Base-by-base conservation (phyloP, 2,888 invertebrate species). In the Tuta absoluta region DNA sequence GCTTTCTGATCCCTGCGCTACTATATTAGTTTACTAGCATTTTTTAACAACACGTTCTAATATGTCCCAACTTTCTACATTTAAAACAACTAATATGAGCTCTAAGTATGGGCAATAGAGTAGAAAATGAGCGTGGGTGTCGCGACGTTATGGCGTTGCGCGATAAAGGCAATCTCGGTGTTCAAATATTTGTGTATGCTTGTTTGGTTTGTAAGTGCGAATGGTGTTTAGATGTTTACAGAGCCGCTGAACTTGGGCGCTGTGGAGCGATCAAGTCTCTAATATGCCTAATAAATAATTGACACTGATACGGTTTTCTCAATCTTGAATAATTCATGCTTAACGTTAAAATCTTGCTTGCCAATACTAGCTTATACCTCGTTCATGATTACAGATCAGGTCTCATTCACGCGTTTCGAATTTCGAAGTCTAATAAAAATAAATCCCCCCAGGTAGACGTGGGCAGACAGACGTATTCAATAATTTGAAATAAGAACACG, bases 171-270 rank as follows among this genome's bases (percentile, higher is more conserved):
- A 87, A 86, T 86, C 81, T 83, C 77, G 74, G 75, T 79, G 87
- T 86, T 86, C 86, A 87, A 90, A 91, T 90, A 89, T 91, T 91
- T 87, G 86, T 85, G 73, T 86, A 82, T 82, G 82, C 85, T 81
- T 90, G 89, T 89, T 90, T 90, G 85, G 78, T 86, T 87, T 88
- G 89, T 89, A 88, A 90, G 90, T 91, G 89, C 89, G 88, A 91
- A 91, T 91, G 89, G 90, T 87, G 89, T 88, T 89, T 86, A 86
- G 83, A 82, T 91, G 87, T 91, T 89, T 89, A 83, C 86, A 73
- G 77, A 86, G 86, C 86, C 83, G 86, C 86, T 85, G 88, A 85
- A 85, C 86, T 86, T 82, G 82, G 86, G 83, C 79, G 78, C 79
- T 77, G 76, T 74, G 75, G 75, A 78, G 72, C 74, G 70, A 71